Conservation (phyloP, 2,888 invertebrate genomes). For the Acrobasis repandana region DNA sequence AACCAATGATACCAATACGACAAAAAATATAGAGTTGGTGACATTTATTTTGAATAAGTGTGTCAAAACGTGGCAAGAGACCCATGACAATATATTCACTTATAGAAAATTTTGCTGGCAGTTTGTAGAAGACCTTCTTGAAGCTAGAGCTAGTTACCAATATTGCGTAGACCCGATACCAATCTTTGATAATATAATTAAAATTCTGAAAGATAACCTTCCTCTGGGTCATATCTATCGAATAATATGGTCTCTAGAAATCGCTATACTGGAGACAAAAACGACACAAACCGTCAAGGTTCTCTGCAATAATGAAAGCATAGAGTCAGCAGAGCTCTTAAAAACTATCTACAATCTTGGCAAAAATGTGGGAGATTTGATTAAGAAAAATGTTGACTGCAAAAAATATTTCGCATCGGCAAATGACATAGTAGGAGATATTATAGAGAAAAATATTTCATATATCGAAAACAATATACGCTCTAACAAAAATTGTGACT, state of each 20-base stretch:
- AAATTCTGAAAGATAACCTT: constrained; percentile 32
- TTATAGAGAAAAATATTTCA: constrained; percentile 4
- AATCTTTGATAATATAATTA: constrained; percentile 39
- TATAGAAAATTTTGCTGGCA: constrained; percentile 30
- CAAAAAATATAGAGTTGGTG: constrained; percentile 32
- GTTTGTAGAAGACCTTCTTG: constrained; percentile 32
- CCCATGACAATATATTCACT: constrained; percentile 28
- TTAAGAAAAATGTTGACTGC: constrained; percentile 36
- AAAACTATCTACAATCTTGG: constrained; percentile 35
- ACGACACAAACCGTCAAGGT: constrained; percentile 25
- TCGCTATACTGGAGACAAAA: constrained; percentile 37
- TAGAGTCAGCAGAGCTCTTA: background rate
- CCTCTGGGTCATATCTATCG: constrained; percentile 39
- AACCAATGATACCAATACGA: constrained; percentile 29
- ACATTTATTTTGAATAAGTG: constrained; percentile 36
- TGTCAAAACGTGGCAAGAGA: constrained; percentile 36
- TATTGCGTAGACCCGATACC: constrained; percentile 29
- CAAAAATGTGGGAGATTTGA: constrained; percentile 35
- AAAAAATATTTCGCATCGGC: constrained; percentile 26
- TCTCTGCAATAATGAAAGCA: constrained; percentile 16
- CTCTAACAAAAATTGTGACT: too few species aligned
- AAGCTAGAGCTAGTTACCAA: constrained; percentile 1
- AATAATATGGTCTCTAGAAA: constrained; percentile 41
- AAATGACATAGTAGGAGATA: background rate
- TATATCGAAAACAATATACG: background rate